phyloP scores from a whole-genome alignment of 2,888 invertebrate species.

The Ophion slaviceki region DNA sequence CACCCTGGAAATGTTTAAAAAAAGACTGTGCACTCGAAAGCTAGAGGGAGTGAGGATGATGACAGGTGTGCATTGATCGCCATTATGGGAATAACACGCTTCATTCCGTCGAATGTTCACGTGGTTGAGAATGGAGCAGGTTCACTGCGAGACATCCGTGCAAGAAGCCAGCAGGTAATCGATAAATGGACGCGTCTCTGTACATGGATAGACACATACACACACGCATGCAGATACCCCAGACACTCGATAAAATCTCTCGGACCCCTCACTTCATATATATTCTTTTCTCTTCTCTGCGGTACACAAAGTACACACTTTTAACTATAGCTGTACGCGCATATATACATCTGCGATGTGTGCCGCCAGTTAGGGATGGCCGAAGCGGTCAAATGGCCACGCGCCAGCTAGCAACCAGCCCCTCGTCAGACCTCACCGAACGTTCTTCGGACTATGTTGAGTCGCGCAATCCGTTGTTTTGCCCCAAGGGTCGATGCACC shows the following conservation, averaged over 20 bases:
- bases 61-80: slow-evolving; percentile 34
- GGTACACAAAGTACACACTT: slow-evolving; percentile 46
- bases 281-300: slow-evolving; percentile 27
- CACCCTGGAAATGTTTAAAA: background rate
- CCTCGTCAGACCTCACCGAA: slow-evolving; percentile 37
- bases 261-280: slow-evolving; percentile 16
- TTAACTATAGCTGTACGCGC: background rate
- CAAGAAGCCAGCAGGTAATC: slow-evolving; percentile 31
- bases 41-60: background rate
- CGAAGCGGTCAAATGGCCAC: slow-evolving; percentile 58
- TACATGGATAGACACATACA: background rate
- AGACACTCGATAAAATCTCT: slow-evolving; percentile 49
- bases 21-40: background rate
- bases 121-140: slow-evolving; percentile 28
- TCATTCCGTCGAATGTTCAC: slow-evolving; percentile 6
- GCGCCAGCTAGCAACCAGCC: slow-evolving; percentile 48
- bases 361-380: slow-evolving; percentile 46
- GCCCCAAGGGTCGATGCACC: slow-evolving; percentile 64
- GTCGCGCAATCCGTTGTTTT: slow-evolving; percentile 44
- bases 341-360: background rate
- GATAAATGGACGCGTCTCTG: slow-evolving; percentile 36
- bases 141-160: background rate
- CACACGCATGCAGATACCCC: background rate
- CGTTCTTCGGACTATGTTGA: slow-evolving; percentile 38
- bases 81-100: slow-evolving; percentile 13